Base-by-base conservation (phyloP, 2,113 vertebrate species). In the Epinephelus fuscoguttatus region DNA sequence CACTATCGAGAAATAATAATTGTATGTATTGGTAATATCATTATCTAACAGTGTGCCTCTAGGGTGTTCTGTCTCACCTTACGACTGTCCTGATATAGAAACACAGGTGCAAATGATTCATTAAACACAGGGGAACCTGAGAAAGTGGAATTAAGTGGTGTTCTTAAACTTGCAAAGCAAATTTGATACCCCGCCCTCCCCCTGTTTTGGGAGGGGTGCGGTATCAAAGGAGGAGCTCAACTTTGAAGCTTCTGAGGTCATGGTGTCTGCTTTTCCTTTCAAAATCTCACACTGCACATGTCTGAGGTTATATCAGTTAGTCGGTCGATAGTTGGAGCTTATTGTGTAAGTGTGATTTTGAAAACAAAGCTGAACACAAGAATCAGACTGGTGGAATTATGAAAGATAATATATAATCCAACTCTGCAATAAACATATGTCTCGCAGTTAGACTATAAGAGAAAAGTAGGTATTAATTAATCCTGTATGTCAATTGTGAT, bases 111-210 rank as follows among this genome's bases (percentile, higher is more conserved):
- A 91, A 91, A 92, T 94, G 91, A 94, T 90, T 93, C 91, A 91
- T 92, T 91, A 88, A 94, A 92, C 25, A 30, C 75, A 25, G 23
- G 62, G 93, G 74, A 94, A 95, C 92, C 82, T 91, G 94, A 95
- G 93, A 93, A 94, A 94, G 93, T 91, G 85, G 91, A 94, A 93
- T 93, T 91, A 88, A 92, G 87, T 91, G 84, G 81, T 89, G 86
- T 91, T 92, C 89, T 92, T 87, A 89, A 92, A 88, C 85, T 91
- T 92, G 91, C 91, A 91, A 86, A 90, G 89, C 73, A 86, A 90
- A 94, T 93, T 82, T 71, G 91, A 95, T 91, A 89, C 82, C 79
- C 60, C 19, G 15, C 79, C 56, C 30, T 23, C 47, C 30, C 62
- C 62, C 52, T 30, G 68, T 86, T 92, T 91, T 80, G 60, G 37